A percentile compares a stretch with the other conserved stretches of the same genome.
Conservation (phyloP, 2,888 invertebrate species). For the Sabatieria punctata region DNA sequence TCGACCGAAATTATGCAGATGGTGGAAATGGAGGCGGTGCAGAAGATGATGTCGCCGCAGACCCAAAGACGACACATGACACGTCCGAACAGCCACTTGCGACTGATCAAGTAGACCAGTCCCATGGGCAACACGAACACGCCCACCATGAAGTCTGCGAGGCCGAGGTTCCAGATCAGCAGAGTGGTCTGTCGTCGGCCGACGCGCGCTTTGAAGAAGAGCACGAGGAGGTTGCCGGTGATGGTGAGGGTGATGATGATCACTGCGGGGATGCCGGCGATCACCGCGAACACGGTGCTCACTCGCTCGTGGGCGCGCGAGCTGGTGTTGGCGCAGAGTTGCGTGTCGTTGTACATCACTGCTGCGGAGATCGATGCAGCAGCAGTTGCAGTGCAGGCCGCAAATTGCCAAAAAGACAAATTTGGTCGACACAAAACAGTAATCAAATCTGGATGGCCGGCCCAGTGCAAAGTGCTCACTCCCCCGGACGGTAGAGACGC, state of each 20-base stretch:
- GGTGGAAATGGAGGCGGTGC: slow-evolving; percentile 44
- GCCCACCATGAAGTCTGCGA: slow-evolving; percentile 31
- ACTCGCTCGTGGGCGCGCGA: neutral
- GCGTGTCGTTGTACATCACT: no score
- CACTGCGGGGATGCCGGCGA: slow-evolving; percentile 22
- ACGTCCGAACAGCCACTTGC: slow-evolving; percentile 38
- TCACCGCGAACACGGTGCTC: neutral
- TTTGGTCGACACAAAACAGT: no score
- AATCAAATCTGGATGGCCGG: no score
- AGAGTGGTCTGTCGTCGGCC: slow-evolving; percentile 30
- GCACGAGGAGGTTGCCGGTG: slow-evolving; percentile 29
- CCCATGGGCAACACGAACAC: slow-evolving; percentile 30
- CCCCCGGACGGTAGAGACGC: no score
- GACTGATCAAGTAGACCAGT: slow-evolving; percentile 22
- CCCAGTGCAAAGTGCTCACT: no score
- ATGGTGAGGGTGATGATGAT: slow-evolving; percentile 28
- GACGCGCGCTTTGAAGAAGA: slow-evolving; percentile 29
- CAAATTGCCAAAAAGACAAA: no score
- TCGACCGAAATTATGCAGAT: slow-evolving; percentile 39
- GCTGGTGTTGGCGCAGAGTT: no score
- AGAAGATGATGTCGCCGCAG: slow-evolving; percentile 43
- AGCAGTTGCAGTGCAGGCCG: no score
- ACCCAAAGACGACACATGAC: slow-evolving; percentile 43
- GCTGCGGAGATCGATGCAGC: no score
- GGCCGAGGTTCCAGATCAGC: slow-evolving; percentile 31